phyloP scores from a whole-genome alignment of 2,113 vertebrate genomes.

The Ceyx melanurus region DNA sequence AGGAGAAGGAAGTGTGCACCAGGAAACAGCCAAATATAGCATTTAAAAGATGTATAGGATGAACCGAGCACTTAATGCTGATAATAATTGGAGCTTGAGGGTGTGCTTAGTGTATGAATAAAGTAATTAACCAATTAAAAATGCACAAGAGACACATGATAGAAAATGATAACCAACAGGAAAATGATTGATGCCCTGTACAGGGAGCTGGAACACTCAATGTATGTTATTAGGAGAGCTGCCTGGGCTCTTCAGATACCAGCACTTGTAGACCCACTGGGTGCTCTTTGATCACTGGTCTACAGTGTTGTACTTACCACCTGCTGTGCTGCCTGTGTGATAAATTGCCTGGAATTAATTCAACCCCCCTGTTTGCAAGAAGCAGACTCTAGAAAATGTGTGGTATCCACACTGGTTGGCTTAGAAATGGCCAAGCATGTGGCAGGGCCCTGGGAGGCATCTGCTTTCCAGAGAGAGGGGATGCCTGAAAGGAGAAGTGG shows the following conservation, averaged over 20 bases:
- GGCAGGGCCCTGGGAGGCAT: not conserved
- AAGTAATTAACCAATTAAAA: conserved; percentile 72
- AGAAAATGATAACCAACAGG: conserved; percentile 57
- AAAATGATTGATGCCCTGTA: conserved; percentile 57
- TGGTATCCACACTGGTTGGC: not conserved
- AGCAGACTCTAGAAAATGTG: not conserved
- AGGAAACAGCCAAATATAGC: conserved; percentile 9
- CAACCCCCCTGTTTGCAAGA: not conserved
- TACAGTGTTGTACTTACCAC: not conserved
- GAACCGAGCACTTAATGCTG: conserved; percentile 45
- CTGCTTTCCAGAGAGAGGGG: not conserved
- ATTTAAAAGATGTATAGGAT: conserved; percentile 11
- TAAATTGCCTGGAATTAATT: conserved; percentile 25
- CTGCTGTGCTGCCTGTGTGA: conserved; percentile 30
- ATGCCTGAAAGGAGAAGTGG: not conserved
- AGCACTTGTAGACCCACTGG: not conserved
- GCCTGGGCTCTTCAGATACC: not conserved
- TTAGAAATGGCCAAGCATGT: not conserved
- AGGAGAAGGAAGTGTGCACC: not conserved
- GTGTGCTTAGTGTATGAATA: conserved; percentile 59
- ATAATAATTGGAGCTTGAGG: conserved; percentile 57
- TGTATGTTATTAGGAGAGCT: not conserved
- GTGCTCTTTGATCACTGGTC: not conserved
- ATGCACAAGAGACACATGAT: conserved; percentile 58
- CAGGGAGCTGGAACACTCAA: not conserved